A percentile compares a stretch with the other conserved stretches of the same genome.
Evolutionary conservation across 2,113 vertebrate species (phyloP).

Genomic region (Tachuris rubrigastra): DNA sequence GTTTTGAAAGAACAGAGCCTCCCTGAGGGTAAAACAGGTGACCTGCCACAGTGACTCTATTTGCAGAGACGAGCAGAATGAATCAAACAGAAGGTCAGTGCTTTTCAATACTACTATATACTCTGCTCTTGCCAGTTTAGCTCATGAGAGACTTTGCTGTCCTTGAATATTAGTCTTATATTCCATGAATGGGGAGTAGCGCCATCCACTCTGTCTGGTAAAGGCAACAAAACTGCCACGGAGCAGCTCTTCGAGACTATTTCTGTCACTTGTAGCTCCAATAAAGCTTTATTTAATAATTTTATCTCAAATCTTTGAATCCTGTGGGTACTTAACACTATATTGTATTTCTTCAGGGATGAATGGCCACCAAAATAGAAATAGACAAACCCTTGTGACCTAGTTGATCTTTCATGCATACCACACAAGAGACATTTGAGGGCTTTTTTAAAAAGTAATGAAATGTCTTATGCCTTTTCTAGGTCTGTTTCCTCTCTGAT

Average conservation of each 20-base stretch:
- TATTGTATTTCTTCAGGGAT: background rate
- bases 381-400: background rate
- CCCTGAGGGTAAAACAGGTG: constrained; percentile 19
- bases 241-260: background rate
- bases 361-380: background rate
- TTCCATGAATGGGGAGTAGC: background rate
- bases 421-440: background rate
- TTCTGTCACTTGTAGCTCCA: background rate
- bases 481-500: background rate
- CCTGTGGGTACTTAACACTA: background rate
- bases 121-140: background rate
- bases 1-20: constrained; percentile 13
- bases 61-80: background rate
- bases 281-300: background rate
- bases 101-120: background rate
- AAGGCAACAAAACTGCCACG: background rate
- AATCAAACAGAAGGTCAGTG: background rate
- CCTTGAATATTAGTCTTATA: background rate
- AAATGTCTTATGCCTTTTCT: background rate
- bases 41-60: background rate
- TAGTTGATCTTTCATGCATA: background rate
- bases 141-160: background rate
- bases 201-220: background rate
- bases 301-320: background rate
- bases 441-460: background rate